These are phyloP conservation scores for Leptinotarsa texana DNA, from an alignment of 1,140 invertebrate species.

Conservation along the genomic window DNA sequence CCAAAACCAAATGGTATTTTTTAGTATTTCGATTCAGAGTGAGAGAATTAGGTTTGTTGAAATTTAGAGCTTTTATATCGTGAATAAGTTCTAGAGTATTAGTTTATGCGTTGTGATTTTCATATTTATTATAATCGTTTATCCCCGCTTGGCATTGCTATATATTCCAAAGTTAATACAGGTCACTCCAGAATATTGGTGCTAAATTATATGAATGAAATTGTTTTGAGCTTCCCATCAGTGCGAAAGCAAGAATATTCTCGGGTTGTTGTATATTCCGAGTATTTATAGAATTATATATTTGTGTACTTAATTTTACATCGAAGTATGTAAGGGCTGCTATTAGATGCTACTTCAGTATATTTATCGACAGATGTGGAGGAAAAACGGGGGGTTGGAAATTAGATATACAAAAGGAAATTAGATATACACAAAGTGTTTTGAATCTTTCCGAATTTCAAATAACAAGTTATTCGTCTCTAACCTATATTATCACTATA, in stretches of 20 bases:
- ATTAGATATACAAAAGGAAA: no score
- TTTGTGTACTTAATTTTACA: background rate
- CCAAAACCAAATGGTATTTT: background rate
- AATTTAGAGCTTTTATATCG: conserved; percentile 13
- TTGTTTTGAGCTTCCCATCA: no score
- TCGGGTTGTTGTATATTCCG: background rate
- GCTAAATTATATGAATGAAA: background rate
- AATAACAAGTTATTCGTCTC: no score
- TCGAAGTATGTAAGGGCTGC: background rate
- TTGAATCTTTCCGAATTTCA: no score
- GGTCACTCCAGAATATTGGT: background rate
- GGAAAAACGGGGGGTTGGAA: no score
- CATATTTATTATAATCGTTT: background rate
- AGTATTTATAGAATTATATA: background rate
- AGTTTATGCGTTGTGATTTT: conserved; percentile 10
- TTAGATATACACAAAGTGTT: no score
- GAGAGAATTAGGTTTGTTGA: background rate
- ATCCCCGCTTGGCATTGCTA: background rate
- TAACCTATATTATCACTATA: background rate
- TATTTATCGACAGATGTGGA: no score
- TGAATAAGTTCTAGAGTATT: conserved; percentile 1
- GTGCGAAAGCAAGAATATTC: background rate
- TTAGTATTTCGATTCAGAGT: background rate
- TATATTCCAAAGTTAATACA: background rate
- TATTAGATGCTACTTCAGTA: no score